Evolutionary conservation across 2,113 vertebrate species (phyloP).

Genomic region (Bos indicus): DNA sequence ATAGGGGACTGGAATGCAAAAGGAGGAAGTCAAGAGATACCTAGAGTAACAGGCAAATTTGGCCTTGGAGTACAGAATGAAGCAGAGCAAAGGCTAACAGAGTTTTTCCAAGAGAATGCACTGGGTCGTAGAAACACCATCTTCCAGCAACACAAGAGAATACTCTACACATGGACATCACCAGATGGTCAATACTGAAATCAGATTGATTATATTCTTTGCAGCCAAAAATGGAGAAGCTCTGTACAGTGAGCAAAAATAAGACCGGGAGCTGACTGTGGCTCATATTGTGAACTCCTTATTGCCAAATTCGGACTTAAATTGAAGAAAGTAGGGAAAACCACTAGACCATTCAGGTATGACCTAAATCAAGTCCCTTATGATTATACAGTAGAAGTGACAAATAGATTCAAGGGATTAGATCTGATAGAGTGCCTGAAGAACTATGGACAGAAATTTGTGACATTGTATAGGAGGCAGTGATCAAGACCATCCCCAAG

Average conservation of each 20-base stretch:
- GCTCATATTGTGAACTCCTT: not conserved
- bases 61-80: not conserved
- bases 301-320: not conserved
- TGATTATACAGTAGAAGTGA: too few relatives aligned
- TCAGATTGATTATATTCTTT: not conserved
- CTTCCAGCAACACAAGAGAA: not conserved
- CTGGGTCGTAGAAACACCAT: not conserved
- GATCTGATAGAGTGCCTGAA: too few relatives aligned
- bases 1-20: not conserved
- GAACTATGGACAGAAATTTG: too few relatives aligned
- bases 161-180: not conserved
- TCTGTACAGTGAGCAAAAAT: not conserved
- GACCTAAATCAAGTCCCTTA: not conserved
- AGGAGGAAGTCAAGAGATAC: not conserved
- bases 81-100: not conserved
- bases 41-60: not conserved
- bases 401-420: too few relatives aligned
- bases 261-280: not conserved
- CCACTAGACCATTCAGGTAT: not conserved
- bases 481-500: too few relatives aligned
- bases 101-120: not conserved
- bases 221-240: not conserved
- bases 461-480: too few relatives aligned
- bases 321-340: not conserved
- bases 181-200: not conserved